Conservation (phyloP, 2,797 vertebrate species). For the Takifugu ocellatus region DNA sequence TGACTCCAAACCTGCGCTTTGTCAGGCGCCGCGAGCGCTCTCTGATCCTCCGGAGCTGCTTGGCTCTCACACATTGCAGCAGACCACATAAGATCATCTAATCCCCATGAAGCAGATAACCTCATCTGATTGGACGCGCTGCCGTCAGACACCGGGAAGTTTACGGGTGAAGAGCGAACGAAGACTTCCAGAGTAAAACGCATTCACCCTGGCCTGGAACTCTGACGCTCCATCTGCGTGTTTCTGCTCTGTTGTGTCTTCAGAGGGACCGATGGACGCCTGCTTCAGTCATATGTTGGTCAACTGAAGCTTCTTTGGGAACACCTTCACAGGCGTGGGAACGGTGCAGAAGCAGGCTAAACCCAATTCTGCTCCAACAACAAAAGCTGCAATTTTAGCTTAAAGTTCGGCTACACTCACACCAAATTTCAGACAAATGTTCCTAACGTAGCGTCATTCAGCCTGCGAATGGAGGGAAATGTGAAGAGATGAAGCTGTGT, state of each 20-base stretch:
- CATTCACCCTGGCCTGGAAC: neutral
- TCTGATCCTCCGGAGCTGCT: slow-evolving; percentile 8
- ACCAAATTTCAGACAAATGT: too few species aligned
- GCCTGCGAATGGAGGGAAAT: slow-evolving; percentile 34
- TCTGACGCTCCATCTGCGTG: too few species aligned
- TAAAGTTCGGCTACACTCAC: too few species aligned
- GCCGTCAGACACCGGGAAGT: slow-evolving; percentile 15
- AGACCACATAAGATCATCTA: slow-evolving; percentile 45
- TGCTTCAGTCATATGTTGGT: too few species aligned
- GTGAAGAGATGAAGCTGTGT: slow-evolving; percentile 11
- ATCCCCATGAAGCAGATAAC: slow-evolving; percentile 50
- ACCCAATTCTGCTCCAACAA: too few species aligned
- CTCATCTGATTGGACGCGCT: slow-evolving; percentile 32
- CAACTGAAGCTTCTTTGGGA: too few species aligned
- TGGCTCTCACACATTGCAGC: slow-evolving; percentile 54
- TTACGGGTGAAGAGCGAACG: slow-evolving; percentile 1
- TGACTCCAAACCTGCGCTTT: too few species aligned
- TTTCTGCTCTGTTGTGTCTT: too few species aligned
- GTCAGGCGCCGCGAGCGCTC: neutral
- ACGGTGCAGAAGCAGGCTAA: too few species aligned
- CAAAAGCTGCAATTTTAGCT: too few species aligned
- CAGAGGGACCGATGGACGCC: too few species aligned
- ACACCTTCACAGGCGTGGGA: too few species aligned
- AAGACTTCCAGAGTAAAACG: slow-evolving; percentile 1
- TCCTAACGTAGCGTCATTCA: neutral